Percentiles rank a stretch among this genome's conserved stretches.
Conservation (phyloP, 2,113 vertebrate genomes). For the Hippocampus abdominalis region DNA sequence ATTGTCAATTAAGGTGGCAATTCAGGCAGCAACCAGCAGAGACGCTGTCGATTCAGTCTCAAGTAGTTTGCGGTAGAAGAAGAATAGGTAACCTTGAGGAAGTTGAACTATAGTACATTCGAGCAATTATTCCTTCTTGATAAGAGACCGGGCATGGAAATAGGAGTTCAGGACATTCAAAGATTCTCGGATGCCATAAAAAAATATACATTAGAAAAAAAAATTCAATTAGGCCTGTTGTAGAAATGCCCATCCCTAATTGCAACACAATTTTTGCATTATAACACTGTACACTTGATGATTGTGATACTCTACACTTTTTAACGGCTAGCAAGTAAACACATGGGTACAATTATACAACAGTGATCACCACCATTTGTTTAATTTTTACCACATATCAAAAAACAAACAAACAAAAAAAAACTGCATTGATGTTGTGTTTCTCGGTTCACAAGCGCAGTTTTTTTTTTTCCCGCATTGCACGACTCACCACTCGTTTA, state of each 20-base stretch:
- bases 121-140: too few relatives aligned
- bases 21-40: background rate
- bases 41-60: background rate
- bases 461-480: background rate
- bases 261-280: constrained; percentile 17
- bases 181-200: background rate
- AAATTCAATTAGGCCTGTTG: background rate
- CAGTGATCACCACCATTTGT: constrained; percentile 17
- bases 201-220: background rate
- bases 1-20: background rate
- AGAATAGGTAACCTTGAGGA: background rate
- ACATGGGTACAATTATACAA: constrained; percentile 29
- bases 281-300: constrained; percentile 7
- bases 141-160: too few relatives aligned
- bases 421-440: constrained; percentile 1
- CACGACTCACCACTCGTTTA: constrained; percentile 17
- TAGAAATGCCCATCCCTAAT: constrained; percentile 1
- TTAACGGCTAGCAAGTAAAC: constrained; percentile 49
- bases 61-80: background rate
- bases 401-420: constrained; percentile 7
- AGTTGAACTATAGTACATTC: too few relatives aligned
- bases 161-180: too few relatives aligned
- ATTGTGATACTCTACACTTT: constrained; percentile 34
- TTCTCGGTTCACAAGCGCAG: background rate
- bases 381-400: background rate